Evolutionary conservation across 2,888 invertebrate species (phyloP), one percentile per base, ranked within the genome.

Genomic region (Acanthosepion pharaonis): DNA sequence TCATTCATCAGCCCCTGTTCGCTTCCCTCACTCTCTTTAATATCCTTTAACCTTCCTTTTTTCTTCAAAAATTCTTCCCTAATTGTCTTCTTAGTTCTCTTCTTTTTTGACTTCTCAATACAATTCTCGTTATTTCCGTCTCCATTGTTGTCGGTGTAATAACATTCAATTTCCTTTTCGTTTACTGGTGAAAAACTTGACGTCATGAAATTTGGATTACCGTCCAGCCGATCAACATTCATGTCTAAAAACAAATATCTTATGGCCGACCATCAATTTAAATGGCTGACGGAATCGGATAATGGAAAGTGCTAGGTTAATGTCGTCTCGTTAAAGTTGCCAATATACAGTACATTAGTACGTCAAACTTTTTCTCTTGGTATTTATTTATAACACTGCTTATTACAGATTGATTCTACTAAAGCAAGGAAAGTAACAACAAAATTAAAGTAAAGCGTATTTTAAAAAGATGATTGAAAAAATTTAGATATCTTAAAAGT

Each of bases 141-240:
- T 11, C n/a, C 78, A n/a, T 11, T 33, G 78, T 15, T 33, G 78
- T 78, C 33, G n/a, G 4, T 33, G n/a, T 78, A 78, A 78, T 78
- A 78, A 78, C 78, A 78, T 33, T 33, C n/a, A 78, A 78, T 78
- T 78, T 78, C n/a, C 78, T 33, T 28, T 78, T 78, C 9, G 33
- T 33, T 78, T 78, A 78, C 78, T 78, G 78, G 33, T 33, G 78
- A 78, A 78, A 78, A 78, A 78, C 78, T n/a, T 78, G n/a, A 78
- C 78, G 78, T 78, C 78, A 78, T 78, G 78, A 8, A 78, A 78
- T 78, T 78, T n/a, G 78, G 78, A 78, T 78, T 78, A 78, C n/a
- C 11, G 78, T 78, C n/a, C n/a, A n/a, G 33, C 11, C 78, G 78
- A 78, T 78, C 33, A 11, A n/a, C 11, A 78, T 78, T 78, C 15